Evolutionary conservation across 2,797 vertebrate species (phyloP), one percentile per base, ranked within the genome.

Genomic region (Dicrostonyx torquatus): DNA sequence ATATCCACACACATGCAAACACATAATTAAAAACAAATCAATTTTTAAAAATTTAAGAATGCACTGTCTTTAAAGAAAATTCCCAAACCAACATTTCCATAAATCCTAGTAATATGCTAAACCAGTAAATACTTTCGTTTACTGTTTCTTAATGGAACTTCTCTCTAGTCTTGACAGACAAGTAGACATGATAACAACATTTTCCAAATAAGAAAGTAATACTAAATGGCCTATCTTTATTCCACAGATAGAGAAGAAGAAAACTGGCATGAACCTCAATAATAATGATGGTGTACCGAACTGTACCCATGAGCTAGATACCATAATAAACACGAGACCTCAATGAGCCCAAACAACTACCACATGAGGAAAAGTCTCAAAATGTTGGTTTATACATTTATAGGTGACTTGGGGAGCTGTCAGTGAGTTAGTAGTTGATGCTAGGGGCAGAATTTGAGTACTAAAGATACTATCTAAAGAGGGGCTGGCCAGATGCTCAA

Each of bases 131-230:
- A 43, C 62, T 87, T 96, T 90, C 40, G n/a, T 53, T 93, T 68
- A 90, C 14, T 82, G 13, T 78, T 62, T 92, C 64, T 40, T 31
- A 43, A 2, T 53, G 43, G 58, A 82, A 48, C 2, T 55, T 55
- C n/a, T 75, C 62, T 93, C 62, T 93, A 87, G 83, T 17, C 26
- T 55, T 53, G 64, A 55, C n/a, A 92, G n/a, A 48, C 1, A 87
- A 29, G 18, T 5, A 77, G 87, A 37, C 15, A 37, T 68, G 40
- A 62, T 53, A 76, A 89, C 50, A 29, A 26, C 29, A 87, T 76
- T 84, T 95, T 89, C 45, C 66, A 95, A 79, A 58, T n/a, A 62
- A 73, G 83, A 89, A 37, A 62, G 34, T 8, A 50, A 80, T 66
- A 45, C 4, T 82, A 60, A 40, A 4, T 64, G 68, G 0, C n/a